Base-by-base conservation (phyloP, 2,888 invertebrate genomes). In the Diaphora mendica region DNA sequence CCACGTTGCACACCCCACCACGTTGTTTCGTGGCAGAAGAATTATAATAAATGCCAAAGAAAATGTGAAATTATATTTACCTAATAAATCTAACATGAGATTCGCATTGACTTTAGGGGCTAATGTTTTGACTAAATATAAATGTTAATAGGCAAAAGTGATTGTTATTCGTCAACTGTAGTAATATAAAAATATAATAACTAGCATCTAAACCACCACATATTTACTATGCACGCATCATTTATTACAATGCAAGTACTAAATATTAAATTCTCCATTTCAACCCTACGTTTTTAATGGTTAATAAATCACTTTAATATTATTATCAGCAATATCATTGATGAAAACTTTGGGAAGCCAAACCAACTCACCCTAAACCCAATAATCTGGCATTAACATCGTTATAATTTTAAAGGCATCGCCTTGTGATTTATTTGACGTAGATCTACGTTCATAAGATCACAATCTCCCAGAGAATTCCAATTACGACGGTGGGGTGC, bases 401-500 rank as follows among this genome's bases (percentile, higher is more conserved):
- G 85, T 87, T 85, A 84, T 81, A 82, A 86, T 86, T 89, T 88
- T 84, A 86, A 85, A 85, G 80, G 80, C 79, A 82, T 83, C 79
- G 79, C 83, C 82, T 82, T 82, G 89, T 90, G 91, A 92, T 91
- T 91, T 91, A 91, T 91, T 90, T 86, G 87, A 89, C 88, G 86
- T 87, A 87, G 85, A 91, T 91, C 89, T 83, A 85, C 89, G 86
- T 87, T 89, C 88, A 91, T 90, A 89, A 91, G 90, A 92, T 92
- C 91, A 90, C 88, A 90, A 91, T 91, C 91, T 91, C 87, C 86
- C 81, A 75, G 88, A 89, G 92, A 93, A 94, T 94, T 93, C 92
- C 93, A 94, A 94, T 94, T 93, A 93, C 91, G 87, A 83, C 83
- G 87, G 81, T 66, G 79, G 85, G 80, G 87, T 86, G 88, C 91